phyloP scores from a whole-genome alignment of 1,140 invertebrate species.

The Acarapis woodi region DNA sequence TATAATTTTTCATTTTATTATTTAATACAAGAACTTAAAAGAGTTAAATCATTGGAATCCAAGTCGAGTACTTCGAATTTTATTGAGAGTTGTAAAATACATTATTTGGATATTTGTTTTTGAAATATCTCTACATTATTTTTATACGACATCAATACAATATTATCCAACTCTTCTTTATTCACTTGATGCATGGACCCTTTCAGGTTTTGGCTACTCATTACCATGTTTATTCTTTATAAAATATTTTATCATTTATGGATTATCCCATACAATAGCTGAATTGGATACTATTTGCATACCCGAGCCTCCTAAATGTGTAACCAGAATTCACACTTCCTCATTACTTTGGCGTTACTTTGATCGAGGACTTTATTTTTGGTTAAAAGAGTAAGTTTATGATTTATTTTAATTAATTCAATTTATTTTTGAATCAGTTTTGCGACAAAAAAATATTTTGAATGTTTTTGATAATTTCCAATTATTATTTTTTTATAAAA shows the following conservation, averaged over 20 bases:
- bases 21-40: background rate
- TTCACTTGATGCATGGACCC: slow-evolving; percentile 9
- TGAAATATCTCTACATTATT: slow-evolving; percentile 10
- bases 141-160: slow-evolving; percentile 11
- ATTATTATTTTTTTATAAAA: too few relatives aligned
- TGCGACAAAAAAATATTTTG: background rate
- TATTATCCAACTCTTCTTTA: slow-evolving; percentile 7
- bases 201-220: slow-evolving; percentile 12
- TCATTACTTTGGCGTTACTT: slow-evolving; percentile 12
- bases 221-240: slow-evolving; percentile 12
- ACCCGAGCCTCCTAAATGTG: slow-evolving; percentile 12
- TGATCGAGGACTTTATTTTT: slow-evolving; percentile 11
- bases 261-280: slow-evolving; percentile 7
- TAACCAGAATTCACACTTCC: slow-evolving; percentile 9
- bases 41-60: background rate
- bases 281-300: slow-evolving; percentile 8
- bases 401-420: background rate
- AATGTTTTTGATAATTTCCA: slow-evolving; percentile 1
- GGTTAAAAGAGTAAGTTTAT: slow-evolving; percentile 5
- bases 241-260: slow-evolving; percentile 13
- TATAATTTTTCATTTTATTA: background rate
- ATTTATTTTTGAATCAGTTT: too few relatives aligned
- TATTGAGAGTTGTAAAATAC: background rate
- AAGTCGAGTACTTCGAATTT: background rate
- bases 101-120: slow-evolving; percentile 9